A percentile compares a stretch with the other conserved stretches of the same genome.
Conservation (phyloP, 1,140 invertebrate genomes). For the Bombus huntii region DNA sequence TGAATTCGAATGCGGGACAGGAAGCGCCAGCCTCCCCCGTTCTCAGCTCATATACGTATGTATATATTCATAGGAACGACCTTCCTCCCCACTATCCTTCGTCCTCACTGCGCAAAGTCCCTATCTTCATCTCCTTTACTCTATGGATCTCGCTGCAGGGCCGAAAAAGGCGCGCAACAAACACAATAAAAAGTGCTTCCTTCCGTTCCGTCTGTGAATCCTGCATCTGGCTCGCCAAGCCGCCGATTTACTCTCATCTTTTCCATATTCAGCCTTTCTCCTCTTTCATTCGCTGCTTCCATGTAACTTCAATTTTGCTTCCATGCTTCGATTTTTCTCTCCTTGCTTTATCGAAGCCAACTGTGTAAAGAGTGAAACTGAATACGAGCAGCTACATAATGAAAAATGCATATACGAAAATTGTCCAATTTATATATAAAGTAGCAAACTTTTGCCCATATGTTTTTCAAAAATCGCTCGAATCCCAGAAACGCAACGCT, state of each 20-base stretch:
- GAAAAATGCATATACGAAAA: too few relatives aligned
- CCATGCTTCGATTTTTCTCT: background rate
- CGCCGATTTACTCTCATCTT: conserved; percentile 51
- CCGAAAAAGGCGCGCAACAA: conserved; percentile 72
- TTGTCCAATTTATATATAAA: too few relatives aligned
- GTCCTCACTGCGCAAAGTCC: background rate
- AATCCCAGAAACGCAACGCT: too few relatives aligned
- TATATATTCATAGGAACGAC: conserved; percentile 44
- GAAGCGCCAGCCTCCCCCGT: conserved; percentile 56
- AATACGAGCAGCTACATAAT: too few relatives aligned
- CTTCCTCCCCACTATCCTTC: conserved; percentile 34
- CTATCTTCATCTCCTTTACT: background rate
- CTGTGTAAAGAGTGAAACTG: too few relatives aligned
- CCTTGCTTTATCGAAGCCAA: too few relatives aligned
- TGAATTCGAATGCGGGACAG: conserved; percentile 68
- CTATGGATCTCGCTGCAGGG: conserved; percentile 44
- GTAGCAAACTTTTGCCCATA: too few relatives aligned
- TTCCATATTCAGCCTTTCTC: conserved; percentile 15
- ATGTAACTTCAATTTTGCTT: background rate
- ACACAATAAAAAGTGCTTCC: conserved; percentile 79
- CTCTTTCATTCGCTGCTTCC: background rate
- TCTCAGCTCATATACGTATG: conserved; percentile 35
- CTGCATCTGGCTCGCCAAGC: conserved; percentile 65
- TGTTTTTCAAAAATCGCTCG: too few relatives aligned
- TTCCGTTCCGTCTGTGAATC: conserved; percentile 75